Evolutionary conservation across 2,113 vertebrate genomes (phyloP), one percentile per base, ranked within the genome.

Genomic region (Alectura lathami): DNA sequence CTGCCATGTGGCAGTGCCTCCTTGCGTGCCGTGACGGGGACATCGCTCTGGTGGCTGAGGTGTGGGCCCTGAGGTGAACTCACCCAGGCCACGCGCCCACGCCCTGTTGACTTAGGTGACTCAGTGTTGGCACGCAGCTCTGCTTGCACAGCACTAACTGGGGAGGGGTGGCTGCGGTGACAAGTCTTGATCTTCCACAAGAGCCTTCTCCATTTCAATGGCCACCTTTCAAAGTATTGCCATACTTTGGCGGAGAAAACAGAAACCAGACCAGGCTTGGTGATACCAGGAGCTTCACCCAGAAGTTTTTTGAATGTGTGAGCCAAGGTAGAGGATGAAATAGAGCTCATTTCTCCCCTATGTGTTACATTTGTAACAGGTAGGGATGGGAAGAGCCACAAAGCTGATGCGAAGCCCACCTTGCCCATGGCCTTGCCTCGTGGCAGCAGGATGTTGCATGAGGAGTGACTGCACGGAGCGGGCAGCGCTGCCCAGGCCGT

Each of bases 21-120:
- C 75, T 64, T 59, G 47, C 80, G 78, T 76, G 87, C 91, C 64
- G 70, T 90, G 78, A 83, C 56, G 94, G 93, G 92, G 94, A 74
- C 85, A 77, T 92, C 29, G 8, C 2, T 3, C 4, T 80, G 75
- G 64, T 95, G 66, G 86, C 93, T 67, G 50, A 88, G 85, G 64
- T 51, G 75, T 26, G 93, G 72, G 63, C 32, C 79, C 36, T 32
- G 56, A 60, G 62, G 57, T 17, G 56, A 78, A 67, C 30, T 88
- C 88, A 56, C 87, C 68, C 54, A 64, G 48, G 17, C 59, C 21
- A 1, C 22, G 1, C 36, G 30, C 59, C 86, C 66, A 24, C 1
- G 1, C 66, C 32, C 80, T 60, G 56, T 40, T 93, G 85, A 78
- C 76, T 81, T 83, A 18, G 74, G 75, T 34, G 43, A 36, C 63